phyloP scores from a whole-genome alignment of 2,888 invertebrate genomes.

The Drosophila kanekoi region DNA sequence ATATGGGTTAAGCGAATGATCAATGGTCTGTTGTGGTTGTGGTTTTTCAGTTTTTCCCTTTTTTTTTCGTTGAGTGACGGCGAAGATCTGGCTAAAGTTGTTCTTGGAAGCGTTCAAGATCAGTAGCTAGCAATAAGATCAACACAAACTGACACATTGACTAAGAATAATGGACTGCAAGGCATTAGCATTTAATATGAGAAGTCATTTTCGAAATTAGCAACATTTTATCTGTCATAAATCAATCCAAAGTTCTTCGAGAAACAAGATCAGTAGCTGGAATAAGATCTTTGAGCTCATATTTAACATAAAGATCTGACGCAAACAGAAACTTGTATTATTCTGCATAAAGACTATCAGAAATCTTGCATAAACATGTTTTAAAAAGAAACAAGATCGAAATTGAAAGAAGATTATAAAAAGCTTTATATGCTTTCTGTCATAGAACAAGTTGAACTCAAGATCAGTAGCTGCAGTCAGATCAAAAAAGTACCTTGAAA shows the following conservation, averaged over 20 bases:
- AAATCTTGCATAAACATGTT: no score
- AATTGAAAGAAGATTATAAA: no score
- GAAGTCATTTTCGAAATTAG: not conserved
- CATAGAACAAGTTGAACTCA: no score
- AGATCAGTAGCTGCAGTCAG: no score
- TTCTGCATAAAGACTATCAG: no score
- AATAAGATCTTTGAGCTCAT: not conserved
- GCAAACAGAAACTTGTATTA: no score
- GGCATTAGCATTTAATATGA: not conserved
- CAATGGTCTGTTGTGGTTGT: slow-evolving; percentile 28
- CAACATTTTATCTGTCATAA: not conserved
- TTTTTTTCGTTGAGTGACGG: slow-evolving; percentile 1
- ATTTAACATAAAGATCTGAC: not conserved
- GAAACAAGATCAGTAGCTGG: not conserved
- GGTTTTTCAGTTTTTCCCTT: slow-evolving; percentile 7
- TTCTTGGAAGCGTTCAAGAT: slow-evolving; percentile 32
- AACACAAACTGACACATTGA: slow-evolving; percentile 26
- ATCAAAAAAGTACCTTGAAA: no score
- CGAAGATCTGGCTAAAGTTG: slow-evolving; percentile 12
- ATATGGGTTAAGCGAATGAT: slow-evolving; percentile 54
- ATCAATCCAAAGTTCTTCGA: not conserved
- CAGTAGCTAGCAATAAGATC: slow-evolving; percentile 26
- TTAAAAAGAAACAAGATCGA: no score
- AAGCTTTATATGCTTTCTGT: no score
- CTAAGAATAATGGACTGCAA: slow-evolving; percentile 13